Percentiles rank a stretch among this genome's conserved stretches.
Evolutionary conservation across 1,140 invertebrate species (phyloP).

Genomic region (Palaemon carinicauda): DNA sequence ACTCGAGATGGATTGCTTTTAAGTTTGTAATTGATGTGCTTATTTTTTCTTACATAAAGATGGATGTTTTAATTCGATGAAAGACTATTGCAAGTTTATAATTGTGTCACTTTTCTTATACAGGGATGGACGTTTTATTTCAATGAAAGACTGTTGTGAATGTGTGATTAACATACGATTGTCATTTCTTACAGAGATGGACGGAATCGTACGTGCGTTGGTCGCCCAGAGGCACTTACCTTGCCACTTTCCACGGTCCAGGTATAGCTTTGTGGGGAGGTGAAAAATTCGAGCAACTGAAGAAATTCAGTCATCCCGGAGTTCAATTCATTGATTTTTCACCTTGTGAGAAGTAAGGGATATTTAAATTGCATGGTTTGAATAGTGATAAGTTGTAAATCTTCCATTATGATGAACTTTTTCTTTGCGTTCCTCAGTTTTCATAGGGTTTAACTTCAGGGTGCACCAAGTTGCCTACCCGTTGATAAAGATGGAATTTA

Average conservation of each 20-base stretch:
- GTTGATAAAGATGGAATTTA: no score
- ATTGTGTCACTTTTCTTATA: no score
- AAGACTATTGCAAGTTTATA: no score
- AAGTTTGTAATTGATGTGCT: no score
- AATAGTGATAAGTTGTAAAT: neutral
- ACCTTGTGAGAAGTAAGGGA: slow-evolving; percentile 86
- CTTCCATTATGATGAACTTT: neutral
- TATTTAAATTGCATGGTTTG: neutral
- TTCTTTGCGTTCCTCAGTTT: neutral
- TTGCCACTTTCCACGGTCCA: slow-evolving; percentile 93
- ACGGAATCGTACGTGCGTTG: slow-evolving; percentile 95
- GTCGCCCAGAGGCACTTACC: slow-evolving; percentile 96
- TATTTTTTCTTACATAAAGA: no score
- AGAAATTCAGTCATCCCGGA: slow-evolving; percentile 87
- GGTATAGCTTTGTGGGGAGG: slow-evolving; percentile 98
- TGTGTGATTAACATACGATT: no score
- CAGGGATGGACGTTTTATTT: no score
- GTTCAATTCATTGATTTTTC: slow-evolving; percentile 98
- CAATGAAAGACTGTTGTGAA: no score
- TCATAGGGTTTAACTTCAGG: no score
- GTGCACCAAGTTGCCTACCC: no score
- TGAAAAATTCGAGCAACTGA: slow-evolving; percentile 88
- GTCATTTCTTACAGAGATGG: slow-evolving; percentile 79
- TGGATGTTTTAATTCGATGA: no score
- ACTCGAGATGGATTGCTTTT: no score